Evolutionary conservation across 2,888 invertebrate genomes (phyloP), one percentile per base, ranked within the genome.

Genomic region (Athalia rosae): DNA sequence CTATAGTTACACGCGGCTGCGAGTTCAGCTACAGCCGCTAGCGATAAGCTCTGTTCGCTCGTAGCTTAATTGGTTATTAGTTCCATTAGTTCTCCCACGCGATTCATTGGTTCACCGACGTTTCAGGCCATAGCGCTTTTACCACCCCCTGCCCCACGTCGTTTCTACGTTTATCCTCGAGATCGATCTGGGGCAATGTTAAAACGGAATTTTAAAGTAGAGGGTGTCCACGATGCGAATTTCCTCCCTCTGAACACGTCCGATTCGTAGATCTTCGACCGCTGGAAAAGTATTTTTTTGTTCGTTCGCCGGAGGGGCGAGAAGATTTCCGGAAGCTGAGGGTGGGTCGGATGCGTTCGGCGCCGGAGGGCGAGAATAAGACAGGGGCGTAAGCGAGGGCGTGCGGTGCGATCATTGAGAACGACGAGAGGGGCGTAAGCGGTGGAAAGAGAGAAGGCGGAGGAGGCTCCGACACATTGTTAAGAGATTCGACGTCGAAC

Each of bases 371-470:
- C 1, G 28, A 28, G 28, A 28, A 28, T 28, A 1, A 28, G 28
- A 28, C 28, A 28, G 28, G 28, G 28, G 28, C 28, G 28, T 28
- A 28, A 28, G 2, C 28, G 28, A 28, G 28, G 28, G 48, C 48
- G 15, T 63, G 79, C 76, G 78, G 74, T 64, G 77, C 67, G 67
- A 71, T 67, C 74, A 71, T 59, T 74, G 63, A 76, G 76, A 76
- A 76, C 71, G 78, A 71, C 71, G 53, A 50, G 64, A 58, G 47
- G 64, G 58, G 47, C 67, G 71, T 58, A 62, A 79, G 76, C n/a
- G 45, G 9, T n/a, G 15, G 45, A 58, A 53, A 13, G 76, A 28
- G 59, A 59, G 61, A 61, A 74, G 81, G 79, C 67, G 79, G 61
- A 77, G 78, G 78, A 77, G 64, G 78, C n/a, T 79, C 71, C 41